Evolutionary conservation across 2,797 vertebrate genomes (phyloP), one percentile per base, ranked within the genome.

Genomic region (Dicrostonyx torquatus): DNA sequence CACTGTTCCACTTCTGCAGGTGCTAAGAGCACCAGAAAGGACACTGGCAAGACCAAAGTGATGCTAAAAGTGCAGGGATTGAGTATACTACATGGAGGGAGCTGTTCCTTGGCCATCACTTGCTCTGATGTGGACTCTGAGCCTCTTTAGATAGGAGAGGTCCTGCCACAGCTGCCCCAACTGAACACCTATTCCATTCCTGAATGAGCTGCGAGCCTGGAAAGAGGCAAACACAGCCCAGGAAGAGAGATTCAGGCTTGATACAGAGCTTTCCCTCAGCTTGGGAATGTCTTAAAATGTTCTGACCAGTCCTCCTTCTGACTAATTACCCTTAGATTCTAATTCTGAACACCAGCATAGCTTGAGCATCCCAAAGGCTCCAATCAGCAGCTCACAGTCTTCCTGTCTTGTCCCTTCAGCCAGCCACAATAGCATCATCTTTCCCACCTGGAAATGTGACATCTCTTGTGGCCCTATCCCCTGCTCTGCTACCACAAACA

Each of bases 31-130:
- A n/a, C 6, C 12, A 68, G 3, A 31, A 20, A 95, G 37, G 53
- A 34, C 3, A 50, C 1, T 70, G 75, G 29, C 55, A 11, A 90
- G 48, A 66, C 22, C 76, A n/a, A 60, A 48, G n/a, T 29, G 31
- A 0, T 0, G 58, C 58, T 66, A 0, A 2, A 83, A 83, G n/a
- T 0, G 0, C n/a, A 29, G 20, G 45, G 26, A 40, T 40, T 43
- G 9, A 12, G 62, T 17, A 1, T 10, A 7, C 64, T 22, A 40
- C 13, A 7, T 0, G 7, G 66, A 62, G 10, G n/a, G 24, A 9
- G 9, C 45, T 70, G 58, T 22, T 62, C 70, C 58, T n/a, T n/a
- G 14, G 48, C 24, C 8, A 29, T 43, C 76, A 45, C 17, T 3
- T 34, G 66, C 72, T 60, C n/a, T n/a, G 73, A 6, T 13, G 62